Conservation (phyloP, 37 sponge, comb jelly and placozoan species). For the Theonella swinhoei region DNA sequence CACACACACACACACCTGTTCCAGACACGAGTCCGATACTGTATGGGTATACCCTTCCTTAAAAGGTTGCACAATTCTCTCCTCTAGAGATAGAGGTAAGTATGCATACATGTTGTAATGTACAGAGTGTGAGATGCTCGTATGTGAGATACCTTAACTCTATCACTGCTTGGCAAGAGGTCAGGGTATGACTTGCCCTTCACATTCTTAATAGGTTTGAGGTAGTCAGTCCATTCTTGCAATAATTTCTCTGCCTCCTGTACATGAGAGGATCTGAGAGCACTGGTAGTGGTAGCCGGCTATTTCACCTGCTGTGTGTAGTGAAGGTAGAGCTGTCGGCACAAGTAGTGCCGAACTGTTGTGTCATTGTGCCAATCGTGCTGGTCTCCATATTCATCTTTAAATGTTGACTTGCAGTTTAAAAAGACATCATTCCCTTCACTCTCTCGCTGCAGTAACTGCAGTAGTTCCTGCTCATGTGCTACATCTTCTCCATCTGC, state of each 20-base stretch:
- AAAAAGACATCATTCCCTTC: conserved; percentile 13
- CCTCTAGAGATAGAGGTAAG: neutral
- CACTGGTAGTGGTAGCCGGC: too few species aligned
- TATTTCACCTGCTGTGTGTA: conserved; percentile 65
- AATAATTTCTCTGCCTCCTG: conserved; percentile 15
- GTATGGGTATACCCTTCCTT: conserved; percentile 42
- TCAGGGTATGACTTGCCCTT: neutral
- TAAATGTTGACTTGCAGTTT: conserved; percentile 29
- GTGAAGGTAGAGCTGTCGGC: conserved; percentile 61
- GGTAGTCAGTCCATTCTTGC: conserved; percentile 19
- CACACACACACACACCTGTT: conserved; percentile 42
- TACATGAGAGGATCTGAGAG: too few species aligned
- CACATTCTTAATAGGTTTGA: neutral
- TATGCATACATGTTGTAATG: too few species aligned
- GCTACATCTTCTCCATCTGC: conserved; percentile 8
- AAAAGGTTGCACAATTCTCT: conserved; percentile 31
- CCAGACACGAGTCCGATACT: conserved; percentile 45
- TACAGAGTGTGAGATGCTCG: neutral
- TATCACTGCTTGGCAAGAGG: neutral
- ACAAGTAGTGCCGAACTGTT: conserved; percentile 55
- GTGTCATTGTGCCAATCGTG: conserved; percentile 66
- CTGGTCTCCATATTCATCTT: conserved; percentile 74
- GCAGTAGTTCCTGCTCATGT: conserved; percentile 18
- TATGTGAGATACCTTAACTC: neutral
- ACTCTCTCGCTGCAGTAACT: conserved; percentile 10